Conservation (phyloP, 2,797 vertebrate genomes). For the Acipenser oxyrinchus region DNA sequence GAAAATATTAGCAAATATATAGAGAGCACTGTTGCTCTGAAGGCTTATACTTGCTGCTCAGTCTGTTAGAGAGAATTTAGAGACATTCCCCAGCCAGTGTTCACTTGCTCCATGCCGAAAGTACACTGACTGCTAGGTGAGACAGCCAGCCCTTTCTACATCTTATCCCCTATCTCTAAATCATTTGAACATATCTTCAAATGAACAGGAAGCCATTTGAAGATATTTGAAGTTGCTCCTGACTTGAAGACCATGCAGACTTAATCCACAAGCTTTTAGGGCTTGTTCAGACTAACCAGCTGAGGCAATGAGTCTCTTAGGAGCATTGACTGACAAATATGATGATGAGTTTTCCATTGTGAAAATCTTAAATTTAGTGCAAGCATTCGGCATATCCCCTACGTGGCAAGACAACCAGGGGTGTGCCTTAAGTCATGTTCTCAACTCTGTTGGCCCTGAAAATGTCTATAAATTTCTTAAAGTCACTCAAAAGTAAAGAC, state of each 20-base stretch:
- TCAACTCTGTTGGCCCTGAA: neutral
- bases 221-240: conserved; percentile 2
- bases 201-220: no score
- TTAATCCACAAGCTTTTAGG: conserved; percentile 7
- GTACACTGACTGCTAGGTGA: no score
- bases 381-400: conserved; percentile 10
- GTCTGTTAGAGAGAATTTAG: no score
- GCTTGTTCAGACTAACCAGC: conserved; percentile 10
- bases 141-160: no score
- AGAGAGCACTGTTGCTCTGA: no score
- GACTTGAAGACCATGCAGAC: neutral
- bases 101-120: no score
- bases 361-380: conserved; percentile 11
- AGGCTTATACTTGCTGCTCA: no score
- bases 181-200: no score
- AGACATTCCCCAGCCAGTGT: no score
- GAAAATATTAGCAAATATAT: no score
- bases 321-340: conserved; percentile 14
- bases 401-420: conserved; percentile 13
- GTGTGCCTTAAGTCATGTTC: neutral
- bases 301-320: conserved; percentile 13
- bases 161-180: no score
- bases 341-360: conserved; percentile 7
- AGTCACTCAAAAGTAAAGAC: neutral
- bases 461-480: neutral